Percentiles rank a stretch among this genome's conserved stretches.
phyloP scores from a whole-genome alignment of 2,888 invertebrate genomes.

The Amphipyra tragopoginis region DNA sequence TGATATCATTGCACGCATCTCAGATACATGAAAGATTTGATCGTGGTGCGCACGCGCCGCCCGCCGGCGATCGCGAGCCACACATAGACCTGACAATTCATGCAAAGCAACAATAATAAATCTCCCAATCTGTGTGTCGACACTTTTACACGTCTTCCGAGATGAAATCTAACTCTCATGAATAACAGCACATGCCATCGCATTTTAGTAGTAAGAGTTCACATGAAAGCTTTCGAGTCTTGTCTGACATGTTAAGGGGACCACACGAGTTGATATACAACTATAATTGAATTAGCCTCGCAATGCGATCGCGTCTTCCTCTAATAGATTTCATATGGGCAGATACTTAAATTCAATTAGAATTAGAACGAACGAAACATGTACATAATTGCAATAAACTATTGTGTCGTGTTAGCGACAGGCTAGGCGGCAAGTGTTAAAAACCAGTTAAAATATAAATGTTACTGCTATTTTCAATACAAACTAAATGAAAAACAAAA shows the following conservation, averaged over 20 bases:
- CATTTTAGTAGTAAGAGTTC: slow-evolving; percentile 74
- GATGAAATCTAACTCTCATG: slow-evolving; percentile 82
- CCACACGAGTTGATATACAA: slow-evolving; percentile 72
- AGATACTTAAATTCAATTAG: slow-evolving; percentile 39
- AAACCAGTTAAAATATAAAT: background rate
- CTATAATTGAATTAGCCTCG: slow-evolving; percentile 49
- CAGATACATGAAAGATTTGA: slow-evolving; percentile 76
- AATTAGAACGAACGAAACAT: slow-evolving; percentile 30
- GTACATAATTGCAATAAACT: slow-evolving; percentile 7
- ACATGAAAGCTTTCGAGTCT: slow-evolving; percentile 65
- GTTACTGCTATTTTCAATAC: background rate
- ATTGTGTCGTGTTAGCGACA: background rate
- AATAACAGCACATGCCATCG: slow-evolving; percentile 77
- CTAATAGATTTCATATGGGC: slow-evolving; percentile 27
- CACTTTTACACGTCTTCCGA: slow-evolving; percentile 74
- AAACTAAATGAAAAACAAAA: background rate
- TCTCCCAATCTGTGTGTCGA: slow-evolving; percentile 75
- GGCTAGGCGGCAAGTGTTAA: background rate
- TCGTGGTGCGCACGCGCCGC: slow-evolving; percentile 77
- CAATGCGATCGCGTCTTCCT: slow-evolving; percentile 40
- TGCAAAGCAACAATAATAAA: slow-evolving; percentile 80
- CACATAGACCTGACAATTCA: slow-evolving; percentile 77
- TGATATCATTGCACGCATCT: slow-evolving; percentile 81
- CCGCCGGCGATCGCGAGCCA: slow-evolving; percentile 59
- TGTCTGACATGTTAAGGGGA: slow-evolving; percentile 68